phyloP scores from a whole-genome alignment of 2,888 invertebrate genomes.

The Ichneumoninae sp. region DNA sequence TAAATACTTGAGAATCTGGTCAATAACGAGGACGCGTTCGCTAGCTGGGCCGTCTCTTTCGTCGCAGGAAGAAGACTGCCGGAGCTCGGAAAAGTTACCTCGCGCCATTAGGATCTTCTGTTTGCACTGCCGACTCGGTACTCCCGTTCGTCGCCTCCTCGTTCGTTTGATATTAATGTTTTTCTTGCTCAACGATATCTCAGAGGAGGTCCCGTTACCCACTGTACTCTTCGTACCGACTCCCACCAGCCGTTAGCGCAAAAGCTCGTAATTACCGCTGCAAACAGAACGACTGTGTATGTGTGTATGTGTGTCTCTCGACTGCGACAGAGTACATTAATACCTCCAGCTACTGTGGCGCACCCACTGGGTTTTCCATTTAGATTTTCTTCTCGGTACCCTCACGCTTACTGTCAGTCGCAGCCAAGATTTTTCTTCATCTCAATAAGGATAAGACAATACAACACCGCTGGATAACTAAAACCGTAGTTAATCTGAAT shows the following conservation, averaged over 20 bases:
- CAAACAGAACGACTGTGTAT: slow-evolving; percentile 73
- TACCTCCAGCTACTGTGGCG: slow-evolving; percentile 6
- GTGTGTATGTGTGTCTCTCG: background rate
- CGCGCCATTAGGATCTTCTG: slow-evolving; percentile 79
- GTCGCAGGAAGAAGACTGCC: slow-evolving; percentile 38
- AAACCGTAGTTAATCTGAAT: too few species aligned
- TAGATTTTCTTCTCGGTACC: slow-evolving; percentile 49
- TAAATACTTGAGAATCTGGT: slow-evolving; percentile 5
- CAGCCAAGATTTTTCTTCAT: slow-evolving; percentile 45
- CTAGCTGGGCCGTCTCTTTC: background rate
- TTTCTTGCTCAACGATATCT: slow-evolving; percentile 79
- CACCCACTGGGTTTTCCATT: slow-evolving; percentile 42
- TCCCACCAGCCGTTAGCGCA: slow-evolving; percentile 46
- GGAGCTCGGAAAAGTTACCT: slow-evolving; percentile 76
- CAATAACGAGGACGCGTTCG: slow-evolving; percentile 12
- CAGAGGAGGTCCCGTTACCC: slow-evolving; percentile 53
- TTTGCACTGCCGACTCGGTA: slow-evolving; percentile 79
- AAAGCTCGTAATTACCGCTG: slow-evolving; percentile 79
- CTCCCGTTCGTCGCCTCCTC: slow-evolving; percentile 72
- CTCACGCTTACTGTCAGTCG: slow-evolving; percentile 29
- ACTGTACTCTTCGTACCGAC: slow-evolving; percentile 11
- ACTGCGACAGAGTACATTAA: slow-evolving; percentile 38
- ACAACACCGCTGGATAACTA: too few species aligned
- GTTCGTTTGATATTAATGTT: slow-evolving; percentile 82
- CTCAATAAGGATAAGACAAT: background rate